Conservation (phyloP, 2,797 vertebrate species). For the Orestias chungarensis region DNA sequence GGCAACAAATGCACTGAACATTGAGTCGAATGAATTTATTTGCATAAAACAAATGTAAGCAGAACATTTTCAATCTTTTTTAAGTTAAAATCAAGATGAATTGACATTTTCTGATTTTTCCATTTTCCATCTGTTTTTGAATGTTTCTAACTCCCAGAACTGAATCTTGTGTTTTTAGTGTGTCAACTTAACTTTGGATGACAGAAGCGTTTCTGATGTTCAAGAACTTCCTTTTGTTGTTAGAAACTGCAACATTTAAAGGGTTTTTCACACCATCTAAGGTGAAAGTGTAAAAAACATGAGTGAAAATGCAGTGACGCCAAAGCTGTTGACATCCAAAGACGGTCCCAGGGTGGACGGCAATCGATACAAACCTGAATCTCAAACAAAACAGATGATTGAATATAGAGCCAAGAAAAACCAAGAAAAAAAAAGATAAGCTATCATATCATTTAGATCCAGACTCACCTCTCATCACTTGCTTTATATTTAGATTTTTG, state of each 20-base stretch:
- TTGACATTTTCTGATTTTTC: not conserved
- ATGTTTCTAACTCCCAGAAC: slow-evolving; percentile 1
- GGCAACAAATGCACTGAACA: not conserved
- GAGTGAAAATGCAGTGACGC: slow-evolving; percentile 14
- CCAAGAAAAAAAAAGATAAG: slow-evolving; percentile 5
- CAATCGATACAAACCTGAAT: slow-evolving; percentile 27
- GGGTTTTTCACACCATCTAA: slow-evolving; percentile 7
- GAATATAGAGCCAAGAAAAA: not conserved
- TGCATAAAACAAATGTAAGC: not conserved
- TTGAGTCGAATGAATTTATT: slow-evolving; percentile 2
- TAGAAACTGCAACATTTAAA: slow-evolving; percentile 8
- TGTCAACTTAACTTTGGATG: not conserved
- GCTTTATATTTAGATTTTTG: slow-evolving; percentile 48
- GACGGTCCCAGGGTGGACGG: slow-evolving; percentile 13
- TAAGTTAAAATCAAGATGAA: slow-evolving; percentile 13
- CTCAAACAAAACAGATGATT: slow-evolving; percentile 1
- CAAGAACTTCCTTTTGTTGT: not conserved
- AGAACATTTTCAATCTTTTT: slow-evolving; percentile 1
- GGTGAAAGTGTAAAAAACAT: slow-evolving; percentile 26
- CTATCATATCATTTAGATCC: slow-evolving; percentile 48
- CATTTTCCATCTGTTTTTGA: not conserved
- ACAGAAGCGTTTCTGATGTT: not conserved
- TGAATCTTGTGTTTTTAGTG: not conserved
- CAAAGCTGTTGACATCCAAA: slow-evolving; percentile 37
- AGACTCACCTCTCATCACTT: slow-evolving; percentile 12